phyloP scores from a whole-genome alignment of 2,888 invertebrate species.

The Eustalomyia histrio region DNA sequence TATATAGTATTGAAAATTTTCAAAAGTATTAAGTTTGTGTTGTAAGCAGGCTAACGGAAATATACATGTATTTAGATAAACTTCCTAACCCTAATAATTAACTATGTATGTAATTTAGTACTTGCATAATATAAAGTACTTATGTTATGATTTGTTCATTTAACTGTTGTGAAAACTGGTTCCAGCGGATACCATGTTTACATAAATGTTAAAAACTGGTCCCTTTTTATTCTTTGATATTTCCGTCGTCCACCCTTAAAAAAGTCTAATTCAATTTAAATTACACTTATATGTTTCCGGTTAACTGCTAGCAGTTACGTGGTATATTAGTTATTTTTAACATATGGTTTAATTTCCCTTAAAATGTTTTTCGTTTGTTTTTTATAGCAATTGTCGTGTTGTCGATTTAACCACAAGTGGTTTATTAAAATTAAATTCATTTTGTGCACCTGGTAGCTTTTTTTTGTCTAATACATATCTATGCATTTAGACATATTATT shows the following conservation, averaged over 20 bases:
- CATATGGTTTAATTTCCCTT: constrained; percentile 77
- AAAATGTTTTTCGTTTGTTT: constrained; percentile 67
- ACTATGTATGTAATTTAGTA: neutral
- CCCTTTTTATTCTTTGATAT: constrained; percentile 11
- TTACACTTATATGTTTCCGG: constrained; percentile 74
- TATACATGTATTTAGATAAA: too few relatives aligned
- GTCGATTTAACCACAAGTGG: constrained; percentile 74
- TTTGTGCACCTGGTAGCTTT: constrained; percentile 78
- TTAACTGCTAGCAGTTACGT: constrained; percentile 62
- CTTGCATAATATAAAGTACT: neutral
- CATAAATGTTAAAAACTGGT: neutral
- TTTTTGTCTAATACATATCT: constrained; percentile 49
- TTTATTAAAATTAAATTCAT: constrained; percentile 76
- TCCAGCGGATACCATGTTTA: constrained; percentile 28
- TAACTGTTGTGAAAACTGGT: constrained; percentile 29
- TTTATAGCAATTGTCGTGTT: constrained; percentile 46
- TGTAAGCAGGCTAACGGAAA: too few relatives aligned
- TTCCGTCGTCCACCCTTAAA: constrained; percentile 57
- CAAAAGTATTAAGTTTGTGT: too few relatives aligned
- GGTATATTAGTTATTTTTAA: constrained; percentile 73
- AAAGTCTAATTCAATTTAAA: constrained; percentile 76
- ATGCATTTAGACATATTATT: constrained; percentile 37
- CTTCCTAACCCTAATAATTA: neutral
- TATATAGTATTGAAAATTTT: too few relatives aligned
- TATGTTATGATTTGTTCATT: constrained; percentile 31